Conservation (phyloP, 2,113 vertebrate species). For the Microtus montanus region DNA sequence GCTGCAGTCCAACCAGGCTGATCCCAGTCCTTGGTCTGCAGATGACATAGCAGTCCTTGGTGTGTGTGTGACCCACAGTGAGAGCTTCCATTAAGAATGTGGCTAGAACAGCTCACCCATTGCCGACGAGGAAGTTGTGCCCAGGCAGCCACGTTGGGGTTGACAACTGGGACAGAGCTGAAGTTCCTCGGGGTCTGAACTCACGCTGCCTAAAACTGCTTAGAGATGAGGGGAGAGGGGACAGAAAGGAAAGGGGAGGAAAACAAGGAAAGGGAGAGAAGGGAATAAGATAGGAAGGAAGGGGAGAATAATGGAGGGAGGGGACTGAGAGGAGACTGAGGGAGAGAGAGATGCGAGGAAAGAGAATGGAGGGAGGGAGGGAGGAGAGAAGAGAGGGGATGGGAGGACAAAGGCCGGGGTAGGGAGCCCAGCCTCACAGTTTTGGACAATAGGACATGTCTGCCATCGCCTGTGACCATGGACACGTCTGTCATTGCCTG, state of each 20-base stretch:
- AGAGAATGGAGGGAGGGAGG: not conserved
- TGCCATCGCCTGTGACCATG: too few relatives aligned
- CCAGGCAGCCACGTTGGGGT: not conserved
- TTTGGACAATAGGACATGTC: not conserved
- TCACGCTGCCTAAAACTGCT: not conserved
- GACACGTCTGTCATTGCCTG: too few relatives aligned
- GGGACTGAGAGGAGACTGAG: too few relatives aligned
- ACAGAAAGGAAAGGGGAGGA: not conserved
- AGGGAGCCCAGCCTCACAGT: not conserved
- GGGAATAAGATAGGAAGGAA: too few relatives aligned
- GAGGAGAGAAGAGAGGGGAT: fast-evolving
- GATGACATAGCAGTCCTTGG: not conserved
- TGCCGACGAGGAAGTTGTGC: not conserved
- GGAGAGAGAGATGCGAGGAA: not conserved
- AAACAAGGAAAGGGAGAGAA: not conserved
- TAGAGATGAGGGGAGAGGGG: not conserved
- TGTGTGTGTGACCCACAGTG: fast-evolving
- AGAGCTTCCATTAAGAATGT: not conserved
- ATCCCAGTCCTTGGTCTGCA: not conserved
- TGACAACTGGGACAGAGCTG: not conserved
- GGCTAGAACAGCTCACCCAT: fast-evolving
- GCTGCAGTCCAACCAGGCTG: not conserved
- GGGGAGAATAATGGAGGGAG: not conserved
- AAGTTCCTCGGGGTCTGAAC: not conserved
- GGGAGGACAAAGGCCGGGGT: too few relatives aligned